Percentiles rank a stretch among this genome's conserved stretches.
phyloP scores from a whole-genome alignment of 2,797 vertebrate species.

The Gouania willdenowi region DNA sequence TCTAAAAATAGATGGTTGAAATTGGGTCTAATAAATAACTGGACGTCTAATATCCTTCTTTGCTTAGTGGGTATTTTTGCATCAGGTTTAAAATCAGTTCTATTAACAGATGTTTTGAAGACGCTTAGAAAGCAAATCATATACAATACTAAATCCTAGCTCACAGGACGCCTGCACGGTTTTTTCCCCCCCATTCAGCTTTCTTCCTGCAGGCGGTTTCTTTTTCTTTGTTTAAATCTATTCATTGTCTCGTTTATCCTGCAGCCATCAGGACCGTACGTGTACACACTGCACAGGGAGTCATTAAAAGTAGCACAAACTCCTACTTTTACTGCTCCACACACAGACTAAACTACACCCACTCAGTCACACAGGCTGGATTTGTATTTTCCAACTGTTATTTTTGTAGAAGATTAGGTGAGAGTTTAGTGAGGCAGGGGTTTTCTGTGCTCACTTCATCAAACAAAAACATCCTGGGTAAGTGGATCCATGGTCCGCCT shows the following conservation, averaged over 20 bases:
- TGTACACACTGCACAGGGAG: constrained; percentile 13
- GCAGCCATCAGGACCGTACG: constrained; percentile 8
- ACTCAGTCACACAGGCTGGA: constrained; percentile 30
- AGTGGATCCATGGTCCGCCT: constrained; percentile 41
- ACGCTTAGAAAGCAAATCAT: constrained; percentile 5
- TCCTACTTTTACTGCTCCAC: background rate
- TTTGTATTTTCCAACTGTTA: constrained; percentile 47
- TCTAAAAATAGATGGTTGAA: too few relatives aligned
- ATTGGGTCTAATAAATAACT: too few relatives aligned
- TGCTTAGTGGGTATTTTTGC: too few relatives aligned
- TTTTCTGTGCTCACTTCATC: constrained; percentile 25
- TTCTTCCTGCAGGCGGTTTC: background rate
- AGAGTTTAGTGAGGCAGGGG: constrained; percentile 20
- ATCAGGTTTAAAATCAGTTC: background rate
- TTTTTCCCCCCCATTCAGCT: background rate
- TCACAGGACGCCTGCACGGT: constrained; percentile 9
- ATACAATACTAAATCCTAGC: background rate
- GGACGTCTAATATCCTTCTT: too few relatives aligned
- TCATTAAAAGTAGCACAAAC: constrained; percentile 14
- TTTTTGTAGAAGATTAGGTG: constrained; percentile 37
- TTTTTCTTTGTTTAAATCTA: constrained; percentile 20
- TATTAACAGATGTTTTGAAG: constrained; percentile 3
- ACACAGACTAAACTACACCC: background rate
- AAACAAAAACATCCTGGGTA: constrained; percentile 55
- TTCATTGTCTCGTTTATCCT: constrained; percentile 41